These are phyloP conservation scores for Thumatha senex DNA, from an alignment of 2,888 invertebrate species.

Conservation along the genomic window DNA sequence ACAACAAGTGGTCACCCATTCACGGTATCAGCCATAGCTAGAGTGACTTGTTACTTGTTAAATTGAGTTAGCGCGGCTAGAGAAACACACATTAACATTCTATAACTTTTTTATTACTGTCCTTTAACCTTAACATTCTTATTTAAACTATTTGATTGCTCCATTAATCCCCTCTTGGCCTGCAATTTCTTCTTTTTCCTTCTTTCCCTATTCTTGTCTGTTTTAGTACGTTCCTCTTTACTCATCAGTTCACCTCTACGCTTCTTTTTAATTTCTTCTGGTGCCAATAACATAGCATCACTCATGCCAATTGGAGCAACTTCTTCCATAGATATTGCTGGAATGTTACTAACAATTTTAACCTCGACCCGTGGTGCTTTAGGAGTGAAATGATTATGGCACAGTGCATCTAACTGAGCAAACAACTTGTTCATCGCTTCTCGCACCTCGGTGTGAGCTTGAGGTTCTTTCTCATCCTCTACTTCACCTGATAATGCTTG, in stretches of 20 bases:
- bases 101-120: slow-evolving; percentile 40
- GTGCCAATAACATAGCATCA: slow-evolving; percentile 93
- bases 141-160: slow-evolving; percentile 82
- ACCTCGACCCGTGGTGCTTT: slow-evolving; percentile 93
- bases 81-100: slow-evolving; percentile 13
- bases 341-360: slow-evolving; percentile 94
- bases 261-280: slow-evolving; percentile 93
- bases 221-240: slow-evolving; percentile 90
- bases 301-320: slow-evolving; percentile 95
- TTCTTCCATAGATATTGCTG: slow-evolving; percentile 97
- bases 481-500: slow-evolving; percentile 81
- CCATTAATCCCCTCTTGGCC: slow-evolving; percentile 43
- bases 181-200: slow-evolving; percentile 93
- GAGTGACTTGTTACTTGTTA: background rate
- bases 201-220: slow-evolving; percentile 95
- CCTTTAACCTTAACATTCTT: slow-evolving; percentile 68
- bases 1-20: too few species aligned
- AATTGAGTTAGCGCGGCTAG: background rate
- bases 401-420: slow-evolving; percentile 93
- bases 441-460: slow-evolving; percentile 90
- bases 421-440: slow-evolving; percentile 90
- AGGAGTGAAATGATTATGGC: slow-evolving; percentile 97
- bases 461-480: slow-evolving; percentile 86
- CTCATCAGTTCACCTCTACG: slow-evolving; percentile 84
- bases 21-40: too few species aligned